Percentiles rank a stretch among this genome's conserved stretches.
Evolutionary conservation across 1,140 invertebrate genomes (phyloP).

Genomic region (Holcopasites calliopsidis): DNA sequence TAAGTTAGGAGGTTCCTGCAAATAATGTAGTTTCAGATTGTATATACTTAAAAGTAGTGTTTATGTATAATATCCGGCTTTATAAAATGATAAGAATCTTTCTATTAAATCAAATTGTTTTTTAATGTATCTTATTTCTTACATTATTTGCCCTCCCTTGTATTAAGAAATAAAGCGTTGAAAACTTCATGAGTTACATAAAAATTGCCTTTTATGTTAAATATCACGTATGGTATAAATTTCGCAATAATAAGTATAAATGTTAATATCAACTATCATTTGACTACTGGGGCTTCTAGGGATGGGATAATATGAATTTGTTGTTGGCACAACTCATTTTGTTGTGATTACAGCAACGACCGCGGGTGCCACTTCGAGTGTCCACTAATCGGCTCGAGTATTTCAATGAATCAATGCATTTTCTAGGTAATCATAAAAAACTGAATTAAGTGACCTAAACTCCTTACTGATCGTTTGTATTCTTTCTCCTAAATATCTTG

Average conservation of each 20-base stretch:
- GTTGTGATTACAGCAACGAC: slow-evolving; percentile 80
- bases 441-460: slow-evolving; percentile 76
- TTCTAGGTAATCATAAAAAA: slow-evolving; percentile 80
- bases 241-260: slow-evolving; percentile 11
- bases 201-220: neutral
- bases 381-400: slow-evolving; percentile 79
- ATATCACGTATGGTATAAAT: neutral
- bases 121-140: slow-evolving; percentile 20
- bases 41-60: slow-evolving; percentile 27
- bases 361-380: slow-evolving; percentile 77
- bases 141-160: slow-evolving; percentile 11
- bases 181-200: neutral
- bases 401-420: slow-evolving; percentile 80
- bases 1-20: no score
- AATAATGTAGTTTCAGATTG: slow-evolving; percentile 22
- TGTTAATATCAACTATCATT: slow-evolving; percentile 31
- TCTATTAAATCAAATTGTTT: slow-evolving; percentile 42
- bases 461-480: slow-evolving; percentile 65
- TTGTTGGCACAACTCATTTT: slow-evolving; percentile 81
- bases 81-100: slow-evolving; percentile 41
- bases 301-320: slow-evolving; percentile 68
- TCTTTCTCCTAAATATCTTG: slow-evolving; percentile 57
- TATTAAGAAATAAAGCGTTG: neutral
- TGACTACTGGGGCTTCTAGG: slow-evolving; percentile 47
- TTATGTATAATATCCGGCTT: slow-evolving; percentile 27